Evolutionary conservation across 35 echinoderm and acorn worm species (phyloP), one percentile per base, ranked within the genome.

Genomic region (Lytechinus variegatus): DNA sequence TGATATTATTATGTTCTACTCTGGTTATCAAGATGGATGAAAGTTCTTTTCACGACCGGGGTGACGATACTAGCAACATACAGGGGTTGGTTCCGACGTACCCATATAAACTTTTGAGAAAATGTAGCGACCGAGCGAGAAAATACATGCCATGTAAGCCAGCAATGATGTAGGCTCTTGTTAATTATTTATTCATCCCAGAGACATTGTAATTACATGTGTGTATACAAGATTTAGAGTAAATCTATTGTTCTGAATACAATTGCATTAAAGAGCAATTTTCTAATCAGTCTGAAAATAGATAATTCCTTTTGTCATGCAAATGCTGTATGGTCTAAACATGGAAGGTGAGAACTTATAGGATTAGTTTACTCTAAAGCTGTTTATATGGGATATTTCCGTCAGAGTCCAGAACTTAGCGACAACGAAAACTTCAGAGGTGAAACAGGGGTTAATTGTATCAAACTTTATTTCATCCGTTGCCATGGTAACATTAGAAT

Each of bases 291-390:
- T 19, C 21, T 79, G 8, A 79, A 79, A 79, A 79, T 21, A 24
- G 66, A 24, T 24, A 19, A 6, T 24, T n/a, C 14, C 66, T 16
- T 79, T 79, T 79, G 14, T 79, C 66, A 79, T 79, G 66, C n/a
- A 24, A 79, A 79, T 79, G 66, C n/a, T 16, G 66, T 79, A 79
- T 79, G 66, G 7, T 79, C 66, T 79, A 79, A 24, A 79, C 19
- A 79, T 79, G 19, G 66, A 79, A 24, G 66, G 21, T 79, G 66
- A 79, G 19, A n/a, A 79, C 66, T 79, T 27, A 16, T 79, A 79
- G 66, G 66, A 79, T 79, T 79, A 79, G 66, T 79, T 24, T 79
- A 24, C 66, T 79, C 66, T 79, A 79, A 79, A 79, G 66, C 66
- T 24, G 66, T 79, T 24, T 79, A 24, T 79, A n/a, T 79, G 66